phyloP scores from a whole-genome alignment of 2,113 vertebrate species.

The Ageneiosus marmoratus region DNA sequence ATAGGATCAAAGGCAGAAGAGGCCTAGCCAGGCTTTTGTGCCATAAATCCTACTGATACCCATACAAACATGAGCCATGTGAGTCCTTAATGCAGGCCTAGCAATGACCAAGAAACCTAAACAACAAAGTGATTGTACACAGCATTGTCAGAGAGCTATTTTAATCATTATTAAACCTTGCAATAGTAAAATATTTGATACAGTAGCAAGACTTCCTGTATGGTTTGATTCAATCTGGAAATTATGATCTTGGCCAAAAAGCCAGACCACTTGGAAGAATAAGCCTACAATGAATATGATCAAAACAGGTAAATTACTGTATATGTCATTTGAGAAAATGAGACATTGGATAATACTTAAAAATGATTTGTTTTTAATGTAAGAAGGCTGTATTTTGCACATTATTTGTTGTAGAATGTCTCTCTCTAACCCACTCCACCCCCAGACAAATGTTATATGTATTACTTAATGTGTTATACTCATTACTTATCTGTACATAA shows the following conservation, averaged over 20 bases:
- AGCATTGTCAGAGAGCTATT: not conserved
- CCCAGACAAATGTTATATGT: too few relatives aligned
- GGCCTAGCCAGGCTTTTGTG: conserved; percentile 58
- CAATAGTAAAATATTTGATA: conserved; percentile 27
- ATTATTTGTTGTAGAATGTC: not conserved
- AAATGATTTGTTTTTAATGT: not conserved
- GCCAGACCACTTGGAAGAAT: not conserved
- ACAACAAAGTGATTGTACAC: not conserved
- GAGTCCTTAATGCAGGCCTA: conserved; percentile 51
- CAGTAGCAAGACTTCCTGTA: conserved; percentile 34
- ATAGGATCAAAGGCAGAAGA: conserved; percentile 60
- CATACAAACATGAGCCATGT: conserved; percentile 68
- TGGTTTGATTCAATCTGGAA: conserved; percentile 17
- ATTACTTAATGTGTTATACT: too few relatives aligned
- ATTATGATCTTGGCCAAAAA: not conserved
- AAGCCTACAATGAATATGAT: not conserved
- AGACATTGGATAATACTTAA: conserved; percentile 2
- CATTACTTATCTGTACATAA: conserved; percentile 10
- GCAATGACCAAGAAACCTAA: conserved; percentile 44
- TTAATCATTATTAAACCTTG: not conserved
- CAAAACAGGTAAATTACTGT: conserved; percentile 10
- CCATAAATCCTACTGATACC: conserved; percentile 68
- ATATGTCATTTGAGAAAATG: not conserved
- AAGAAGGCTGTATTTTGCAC: not conserved
- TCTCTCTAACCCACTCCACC: too few relatives aligned